Evolutionary conservation across 2,888 invertebrate species (phyloP), one percentile per base, ranked within the genome.

Genomic region (Congeria kusceri): DNA sequence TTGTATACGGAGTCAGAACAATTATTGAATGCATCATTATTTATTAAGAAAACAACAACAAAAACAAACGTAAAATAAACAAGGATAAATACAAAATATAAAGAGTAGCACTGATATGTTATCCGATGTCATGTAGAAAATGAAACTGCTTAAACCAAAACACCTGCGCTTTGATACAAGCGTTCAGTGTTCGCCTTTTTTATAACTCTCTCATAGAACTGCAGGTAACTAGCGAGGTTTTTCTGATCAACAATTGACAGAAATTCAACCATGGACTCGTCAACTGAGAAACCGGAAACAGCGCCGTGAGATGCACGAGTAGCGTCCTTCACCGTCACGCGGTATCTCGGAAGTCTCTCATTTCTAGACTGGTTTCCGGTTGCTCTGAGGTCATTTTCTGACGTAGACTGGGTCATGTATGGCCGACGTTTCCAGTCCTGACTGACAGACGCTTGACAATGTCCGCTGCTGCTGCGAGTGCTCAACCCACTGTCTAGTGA

Each of bases 361-460:
- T 59, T 59, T 20, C 9, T 53, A 29, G 47, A n/a, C n/a, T 53
- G 39, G 28, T 27, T 27, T 32, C 47, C 56, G 29, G 23, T 20
- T 11, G 58, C 15, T 57, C 69, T 59, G 15, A 66, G 25, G 49
- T 80, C 76, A 0, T 59, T 28, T 20, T 76, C 72, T 7, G 80
- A 80, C n/a, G 64, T 76, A 23, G 79, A 79, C 58, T 63, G 29
- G 5, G 79, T 79, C 11, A 67, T 28, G 53, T 57, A 80, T 66
- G 80, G 73, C 49, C 44, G 68, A 28, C 76, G 59, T 28, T 73
- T 76, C 80, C 80, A 80, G 15, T 69, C 73, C 18, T 65, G 61
- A 39, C 39, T 39, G 39, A 11, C 39, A 15, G 57, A 58, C 9
- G 29, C 25, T 23, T 25, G 23, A 20, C 25, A 23, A 9, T 53